Percentiles rank a stretch among this genome's conserved stretches.
Conservation (phyloP, 2,888 invertebrate species). For the Rhogogaster chlorosoma region DNA sequence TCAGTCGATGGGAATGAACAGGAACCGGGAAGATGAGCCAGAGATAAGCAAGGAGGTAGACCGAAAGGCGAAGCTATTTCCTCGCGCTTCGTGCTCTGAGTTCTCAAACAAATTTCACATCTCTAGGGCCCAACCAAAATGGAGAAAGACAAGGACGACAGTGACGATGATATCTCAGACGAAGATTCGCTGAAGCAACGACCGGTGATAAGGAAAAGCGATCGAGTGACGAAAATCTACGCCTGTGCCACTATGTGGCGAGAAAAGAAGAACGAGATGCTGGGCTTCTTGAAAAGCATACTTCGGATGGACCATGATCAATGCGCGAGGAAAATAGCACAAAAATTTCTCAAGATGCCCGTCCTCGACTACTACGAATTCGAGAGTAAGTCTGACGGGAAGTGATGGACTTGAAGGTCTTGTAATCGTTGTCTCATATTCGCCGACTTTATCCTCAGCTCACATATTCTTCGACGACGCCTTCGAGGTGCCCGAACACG, state of each 20-base stretch:
- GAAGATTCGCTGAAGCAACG: constrained; percentile 89
- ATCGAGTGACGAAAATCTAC: constrained; percentile 95
- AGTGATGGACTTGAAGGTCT: neutral
- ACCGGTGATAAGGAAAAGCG: constrained; percentile 89
- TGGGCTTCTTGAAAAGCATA: constrained; percentile 97
- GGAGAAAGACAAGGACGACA: constrained; percentile 93
- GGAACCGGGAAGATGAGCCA: constrained; percentile 93
- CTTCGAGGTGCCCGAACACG: constrained; percentile 95
- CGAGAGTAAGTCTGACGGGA: constrained; percentile 86
- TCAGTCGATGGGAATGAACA: constrained; percentile 96
- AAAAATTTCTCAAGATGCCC: constrained; percentile 94
- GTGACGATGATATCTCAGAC: constrained; percentile 93
- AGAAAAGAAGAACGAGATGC: constrained; percentile 98
- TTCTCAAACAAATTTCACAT: neutral
- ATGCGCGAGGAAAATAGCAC: constrained; percentile 95
- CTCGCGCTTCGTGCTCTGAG: neutral
- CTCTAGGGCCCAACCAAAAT: constrained; percentile 91
- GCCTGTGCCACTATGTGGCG: constrained; percentile 99
- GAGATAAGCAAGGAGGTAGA: constrained; percentile 93
- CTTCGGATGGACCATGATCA: constrained; percentile 97
- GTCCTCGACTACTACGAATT: constrained; percentile 99
- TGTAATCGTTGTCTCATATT: neutral
- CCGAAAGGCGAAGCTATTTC: neutral
- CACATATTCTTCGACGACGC: constrained; percentile 99
- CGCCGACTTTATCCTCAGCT: constrained; percentile 81